A percentile compares a stretch with the other conserved stretches of the same genome.
Conservation (phyloP, 2,113 vertebrate species). For the Anseranas semipalmata region DNA sequence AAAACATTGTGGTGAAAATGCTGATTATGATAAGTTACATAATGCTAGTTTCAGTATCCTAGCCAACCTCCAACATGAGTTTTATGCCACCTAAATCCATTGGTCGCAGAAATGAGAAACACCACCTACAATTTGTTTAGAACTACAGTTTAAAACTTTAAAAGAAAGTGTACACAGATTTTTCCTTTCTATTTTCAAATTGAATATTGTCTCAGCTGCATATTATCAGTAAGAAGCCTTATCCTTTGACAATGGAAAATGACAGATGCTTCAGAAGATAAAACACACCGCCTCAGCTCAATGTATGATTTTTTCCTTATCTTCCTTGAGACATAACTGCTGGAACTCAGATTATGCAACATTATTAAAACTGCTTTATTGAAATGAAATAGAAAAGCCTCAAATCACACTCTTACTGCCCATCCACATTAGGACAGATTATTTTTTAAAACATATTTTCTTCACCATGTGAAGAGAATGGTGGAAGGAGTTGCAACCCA, state of each 20-base stretch:
- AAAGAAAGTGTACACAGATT: neutral
- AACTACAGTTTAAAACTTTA: neutral
- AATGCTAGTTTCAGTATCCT: neutral
- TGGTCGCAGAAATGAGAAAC: neutral
- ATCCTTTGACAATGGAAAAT: neutral
- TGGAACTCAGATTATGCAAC: neutral
- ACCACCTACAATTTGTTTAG: neutral
- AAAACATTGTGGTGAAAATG: conserved; percentile 12
- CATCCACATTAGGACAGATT: neutral
- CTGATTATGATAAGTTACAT: neutral
- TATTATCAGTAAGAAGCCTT: neutral
- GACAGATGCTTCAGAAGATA: neutral
- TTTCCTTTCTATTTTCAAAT: neutral
- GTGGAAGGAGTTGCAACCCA: neutral
- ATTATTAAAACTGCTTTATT: neutral
- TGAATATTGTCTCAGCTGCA: neutral
- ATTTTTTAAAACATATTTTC: neutral
- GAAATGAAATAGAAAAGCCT: neutral
- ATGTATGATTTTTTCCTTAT: neutral
- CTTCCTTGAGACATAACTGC: neutral
- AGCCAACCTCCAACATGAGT: neutral
- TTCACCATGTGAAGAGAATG: neutral
- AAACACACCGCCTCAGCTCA: neutral
- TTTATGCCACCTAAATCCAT: conserved; percentile 11
- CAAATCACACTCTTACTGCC: neutral